A percentile compares a stretch with the other conserved stretches of the same genome.
phyloP scores from a whole-genome alignment of 2,888 invertebrate genomes.

The Cosmopolites sordidus region DNA sequence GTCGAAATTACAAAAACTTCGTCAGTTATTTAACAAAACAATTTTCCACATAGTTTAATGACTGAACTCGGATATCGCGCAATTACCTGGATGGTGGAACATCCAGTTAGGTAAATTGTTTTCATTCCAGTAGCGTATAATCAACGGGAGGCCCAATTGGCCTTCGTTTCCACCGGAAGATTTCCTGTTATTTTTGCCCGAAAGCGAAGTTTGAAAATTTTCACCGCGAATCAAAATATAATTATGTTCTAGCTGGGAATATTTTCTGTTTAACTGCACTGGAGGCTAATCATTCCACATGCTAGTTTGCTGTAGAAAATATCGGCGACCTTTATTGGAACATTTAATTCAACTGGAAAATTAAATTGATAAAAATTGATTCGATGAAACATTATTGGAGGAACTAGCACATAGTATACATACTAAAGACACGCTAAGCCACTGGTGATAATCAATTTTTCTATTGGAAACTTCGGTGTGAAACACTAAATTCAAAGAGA shows the following conservation, averaged over 20 bases:
- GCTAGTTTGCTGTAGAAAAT: too few relatives aligned
- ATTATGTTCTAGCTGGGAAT: neutral
- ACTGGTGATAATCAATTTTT: too few relatives aligned
- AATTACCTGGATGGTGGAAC: neutral
- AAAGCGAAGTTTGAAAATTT: neutral
- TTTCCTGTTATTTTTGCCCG: neutral
- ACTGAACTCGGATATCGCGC: neutral
- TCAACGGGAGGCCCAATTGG: neutral
- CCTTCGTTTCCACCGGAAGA: neutral
- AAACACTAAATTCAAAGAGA: too few relatives aligned
- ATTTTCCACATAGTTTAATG: constrained; percentile 1
- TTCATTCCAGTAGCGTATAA: constrained; percentile 1
- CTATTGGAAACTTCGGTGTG: too few relatives aligned
- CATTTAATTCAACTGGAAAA: too few relatives aligned
- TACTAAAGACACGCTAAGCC: too few relatives aligned
- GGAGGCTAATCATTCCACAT: too few relatives aligned
- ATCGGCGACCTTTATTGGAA: too few relatives aligned
- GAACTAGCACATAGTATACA: too few relatives aligned
- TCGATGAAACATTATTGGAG: too few relatives aligned
- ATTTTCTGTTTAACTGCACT: too few relatives aligned
- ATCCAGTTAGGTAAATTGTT: neutral
- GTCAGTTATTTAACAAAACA: neutral
- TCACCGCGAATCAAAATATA: neutral
- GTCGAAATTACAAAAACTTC: neutral
- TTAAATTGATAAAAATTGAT: too few relatives aligned